Evolutionary conservation across 2,888 invertebrate species (phyloP), one percentile per base, ranked within the genome.

Genomic region (Invenusta paracnida): DNA sequence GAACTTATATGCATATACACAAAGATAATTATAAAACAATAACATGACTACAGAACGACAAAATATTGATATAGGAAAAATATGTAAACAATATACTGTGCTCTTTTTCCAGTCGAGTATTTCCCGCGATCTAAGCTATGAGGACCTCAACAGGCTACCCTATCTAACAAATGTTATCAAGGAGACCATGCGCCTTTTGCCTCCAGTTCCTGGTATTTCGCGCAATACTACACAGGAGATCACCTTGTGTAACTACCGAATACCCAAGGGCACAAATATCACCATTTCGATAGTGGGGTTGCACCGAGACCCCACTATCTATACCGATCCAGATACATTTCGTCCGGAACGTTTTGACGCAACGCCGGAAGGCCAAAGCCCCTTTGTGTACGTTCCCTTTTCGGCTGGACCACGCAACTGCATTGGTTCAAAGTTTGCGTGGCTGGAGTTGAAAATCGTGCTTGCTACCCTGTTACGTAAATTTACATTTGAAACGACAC

Each of bases 261-360:
- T 91, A 30, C 90, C 91, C 0, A 89, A 90, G 83, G 91, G 91
- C 17, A 89, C 90, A 1, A 89, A 90, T 29, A 88, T 87, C 2
- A 30, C 89, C 13, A 85, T 90, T 0, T 48, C 88, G 17, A 87
- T 89, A 0, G 85, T 89, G 48, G 89, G 89, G 28, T 88, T 92
- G 5, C 95, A 95, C 90, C 93, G 94, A 1, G 93, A 94, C 89
- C 93, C 93, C 0, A 92, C 93, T 23, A 91, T 93, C 83, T 95
- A 93, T 91, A 93, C 93, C 0, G 92, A 95, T 88, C 94, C 95
- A 0, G 92, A 94, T 79, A 93, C 92, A 87, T 96, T 95, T 90
- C 93, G 96, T 92, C 96, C 96, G 0, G 95, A 96, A 84, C 91
- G 95, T 87, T 95, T 95, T 90, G 89, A 94, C 87, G 94, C 95